Percentiles rank a stretch among this genome's conserved stretches.
phyloP scores from a whole-genome alignment of 64 coral and sea anemone genomes.

The Pocillopora damicornis region DNA sequence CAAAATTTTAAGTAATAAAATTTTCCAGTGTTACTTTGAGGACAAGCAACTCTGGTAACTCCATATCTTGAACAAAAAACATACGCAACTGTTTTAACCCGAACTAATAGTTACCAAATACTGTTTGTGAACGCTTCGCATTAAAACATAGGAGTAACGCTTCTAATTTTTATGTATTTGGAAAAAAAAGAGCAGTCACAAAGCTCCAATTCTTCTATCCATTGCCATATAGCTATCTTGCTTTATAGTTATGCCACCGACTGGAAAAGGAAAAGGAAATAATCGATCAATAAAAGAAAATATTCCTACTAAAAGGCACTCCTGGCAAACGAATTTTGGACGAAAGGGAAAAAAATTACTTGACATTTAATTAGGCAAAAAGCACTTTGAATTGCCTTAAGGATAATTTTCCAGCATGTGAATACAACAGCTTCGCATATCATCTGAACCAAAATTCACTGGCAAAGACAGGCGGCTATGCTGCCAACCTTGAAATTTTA shows the following conservation, averaged over 20 bases:
- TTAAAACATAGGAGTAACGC: conserved; percentile 1
- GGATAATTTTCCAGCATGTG: no score
- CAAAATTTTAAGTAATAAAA: no score
- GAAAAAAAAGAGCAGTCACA: background rate
- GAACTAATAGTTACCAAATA: background rate
- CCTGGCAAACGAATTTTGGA: no score
- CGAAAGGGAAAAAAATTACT: no score
- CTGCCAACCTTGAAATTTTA: no score
- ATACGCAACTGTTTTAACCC: background rate
- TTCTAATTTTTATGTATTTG: background rate
- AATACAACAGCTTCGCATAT: no score
- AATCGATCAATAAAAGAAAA: background rate
- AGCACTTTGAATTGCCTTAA: no score
- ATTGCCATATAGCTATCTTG: background rate
- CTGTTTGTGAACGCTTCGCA: background rate
- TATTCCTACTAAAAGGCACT: background rate
- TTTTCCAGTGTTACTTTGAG: background rate
- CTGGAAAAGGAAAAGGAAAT: conserved; percentile 11
- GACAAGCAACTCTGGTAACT: background rate
- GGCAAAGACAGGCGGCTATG: no score
- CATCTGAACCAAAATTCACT: no score
- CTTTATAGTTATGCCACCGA: conserved; percentile 12
- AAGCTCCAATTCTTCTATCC: background rate
- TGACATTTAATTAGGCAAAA: no score
- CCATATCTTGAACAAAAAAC: background rate